Percentiles rank a stretch among this genome's conserved stretches.
Evolutionary conservation across 2,113 vertebrate species (phyloP).

Genomic region (Rhinopithecus roxellana): DNA sequence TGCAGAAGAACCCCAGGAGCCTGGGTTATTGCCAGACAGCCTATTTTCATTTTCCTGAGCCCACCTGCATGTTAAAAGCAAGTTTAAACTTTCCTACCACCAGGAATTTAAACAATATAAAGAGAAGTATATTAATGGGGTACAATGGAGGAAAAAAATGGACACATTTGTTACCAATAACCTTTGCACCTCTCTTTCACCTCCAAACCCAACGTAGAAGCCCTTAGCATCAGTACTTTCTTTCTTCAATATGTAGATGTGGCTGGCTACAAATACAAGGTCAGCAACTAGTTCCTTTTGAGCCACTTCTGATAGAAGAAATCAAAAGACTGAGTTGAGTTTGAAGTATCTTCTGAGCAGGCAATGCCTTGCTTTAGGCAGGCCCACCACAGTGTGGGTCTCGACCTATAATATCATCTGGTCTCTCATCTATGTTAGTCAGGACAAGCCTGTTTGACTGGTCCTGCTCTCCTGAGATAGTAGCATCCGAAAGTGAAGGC

Average conservation of each 20-base stretch:
- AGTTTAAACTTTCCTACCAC: not conserved
- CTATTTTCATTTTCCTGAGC: not conserved
- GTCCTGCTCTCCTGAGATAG: not conserved
- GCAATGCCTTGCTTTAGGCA: not conserved
- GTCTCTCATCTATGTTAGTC: not conserved
- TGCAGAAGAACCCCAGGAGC: not conserved
- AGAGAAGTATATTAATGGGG: not conserved
- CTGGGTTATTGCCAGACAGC: rapidly evolving
- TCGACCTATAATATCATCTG: not conserved
- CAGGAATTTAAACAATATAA: not conserved
- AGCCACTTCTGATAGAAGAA: not conserved
- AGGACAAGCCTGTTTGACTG: not conserved
- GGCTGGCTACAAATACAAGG: not conserved
- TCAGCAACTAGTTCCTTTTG: not conserved
- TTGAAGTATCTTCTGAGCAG: not conserved
- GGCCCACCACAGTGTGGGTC: not conserved
- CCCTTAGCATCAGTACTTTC: not conserved
- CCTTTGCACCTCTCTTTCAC: too few species aligned
- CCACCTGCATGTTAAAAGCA: not conserved
- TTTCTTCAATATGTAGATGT: not conserved
- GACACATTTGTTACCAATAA: not conserved
- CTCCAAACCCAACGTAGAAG: not conserved
- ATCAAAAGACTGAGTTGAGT: not conserved
- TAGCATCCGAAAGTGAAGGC: not conserved
- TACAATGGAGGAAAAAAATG: not conserved